Percentiles rank a stretch among this genome's conserved stretches.
phyloP scores from a whole-genome alignment of 2,113 vertebrate genomes.

The Thamnophis sirtalis region DNA sequence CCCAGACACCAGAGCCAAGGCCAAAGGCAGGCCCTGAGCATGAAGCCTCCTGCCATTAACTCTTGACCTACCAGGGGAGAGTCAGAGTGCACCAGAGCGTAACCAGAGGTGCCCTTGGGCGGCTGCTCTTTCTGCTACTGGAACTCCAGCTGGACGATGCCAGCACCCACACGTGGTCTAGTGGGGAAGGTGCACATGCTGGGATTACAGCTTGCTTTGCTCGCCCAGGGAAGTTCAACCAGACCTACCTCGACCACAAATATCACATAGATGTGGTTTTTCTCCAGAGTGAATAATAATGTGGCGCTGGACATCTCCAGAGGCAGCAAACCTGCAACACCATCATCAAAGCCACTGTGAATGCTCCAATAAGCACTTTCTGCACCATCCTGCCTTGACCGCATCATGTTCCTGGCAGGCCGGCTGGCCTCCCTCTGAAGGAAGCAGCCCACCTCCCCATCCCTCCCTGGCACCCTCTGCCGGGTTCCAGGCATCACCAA shows the following conservation, averaged over 20 bases:
- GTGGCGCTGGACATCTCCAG: conserved; percentile 94
- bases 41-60: not conserved
- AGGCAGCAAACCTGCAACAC: conserved; percentile 85
- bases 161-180: not conserved
- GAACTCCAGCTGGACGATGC: not conserved
- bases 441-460: not conserved
- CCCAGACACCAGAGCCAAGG: not conserved
- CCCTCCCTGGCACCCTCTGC: too few species aligned
- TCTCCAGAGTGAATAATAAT: conserved; percentile 95
- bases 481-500: not conserved
- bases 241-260: conserved; percentile 87
- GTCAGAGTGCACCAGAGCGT: not conserved
- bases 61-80: too few species aligned
- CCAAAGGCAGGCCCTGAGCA: not conserved
- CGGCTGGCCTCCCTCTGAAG: not conserved
- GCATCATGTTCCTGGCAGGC: not conserved
- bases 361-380: not conserved
- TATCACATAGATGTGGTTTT: conserved; percentile 92
- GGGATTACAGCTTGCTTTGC: not conserved
- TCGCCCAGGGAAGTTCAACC: not conserved
- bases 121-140: not conserved
- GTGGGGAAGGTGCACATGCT: not conserved
- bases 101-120: too few species aligned
- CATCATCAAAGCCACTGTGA: not conserved
- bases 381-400: not conserved